A percentile compares a stretch with the other conserved stretches of the same genome.
phyloP scores from a whole-genome alignment of 2,797 vertebrate species.

The Myripristis murdjan region DNA sequence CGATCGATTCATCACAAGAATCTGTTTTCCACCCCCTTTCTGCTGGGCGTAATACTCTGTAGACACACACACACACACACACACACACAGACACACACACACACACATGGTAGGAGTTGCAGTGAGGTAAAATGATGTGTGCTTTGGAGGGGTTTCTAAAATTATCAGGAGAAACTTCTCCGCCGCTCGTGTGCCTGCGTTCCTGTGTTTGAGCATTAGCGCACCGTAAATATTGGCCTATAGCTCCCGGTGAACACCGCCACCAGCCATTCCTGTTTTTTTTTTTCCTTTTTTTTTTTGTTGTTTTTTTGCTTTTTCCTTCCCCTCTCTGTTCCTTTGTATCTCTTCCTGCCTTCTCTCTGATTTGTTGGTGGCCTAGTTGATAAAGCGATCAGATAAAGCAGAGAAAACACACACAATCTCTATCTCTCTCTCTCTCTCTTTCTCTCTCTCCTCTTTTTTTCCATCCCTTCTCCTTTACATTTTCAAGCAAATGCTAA shows the following conservation, averaged over 20 bases:
- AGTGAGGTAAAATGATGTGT: conserved; percentile 53
- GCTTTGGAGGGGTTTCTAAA: conserved; percentile 58
- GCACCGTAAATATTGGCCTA: conserved; percentile 13
- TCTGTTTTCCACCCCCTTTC: conserved; percentile 76
- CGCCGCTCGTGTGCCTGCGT: conserved; percentile 7
- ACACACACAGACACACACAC: conserved; percentile 33
- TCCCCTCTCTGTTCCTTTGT: not conserved
- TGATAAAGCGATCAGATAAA: conserved; percentile 57
- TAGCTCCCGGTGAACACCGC: conserved; percentile 11
- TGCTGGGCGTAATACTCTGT: conserved; percentile 62
- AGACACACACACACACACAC: conserved; percentile 40
- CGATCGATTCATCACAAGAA: conserved; percentile 83
- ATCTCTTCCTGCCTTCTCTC: conserved; percentile 36
- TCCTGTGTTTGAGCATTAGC: conserved; percentile 17
- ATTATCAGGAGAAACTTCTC: conserved; percentile 51
- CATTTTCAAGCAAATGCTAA: conserved; percentile 75
- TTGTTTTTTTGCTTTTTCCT: no score
- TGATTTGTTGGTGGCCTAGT: conserved; percentile 44
- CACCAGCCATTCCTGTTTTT: conserved; percentile 18
- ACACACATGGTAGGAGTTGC: conserved; percentile 39
- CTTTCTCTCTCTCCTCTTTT: conserved; percentile 44
- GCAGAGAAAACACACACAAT: conserved; percentile 27
- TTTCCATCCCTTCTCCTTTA: conserved; percentile 42
- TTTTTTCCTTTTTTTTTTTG: no score
- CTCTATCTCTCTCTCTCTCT: conserved; percentile 40